Conservation (phyloP, 2,113 vertebrate species). For the Petromus typicus region DNA sequence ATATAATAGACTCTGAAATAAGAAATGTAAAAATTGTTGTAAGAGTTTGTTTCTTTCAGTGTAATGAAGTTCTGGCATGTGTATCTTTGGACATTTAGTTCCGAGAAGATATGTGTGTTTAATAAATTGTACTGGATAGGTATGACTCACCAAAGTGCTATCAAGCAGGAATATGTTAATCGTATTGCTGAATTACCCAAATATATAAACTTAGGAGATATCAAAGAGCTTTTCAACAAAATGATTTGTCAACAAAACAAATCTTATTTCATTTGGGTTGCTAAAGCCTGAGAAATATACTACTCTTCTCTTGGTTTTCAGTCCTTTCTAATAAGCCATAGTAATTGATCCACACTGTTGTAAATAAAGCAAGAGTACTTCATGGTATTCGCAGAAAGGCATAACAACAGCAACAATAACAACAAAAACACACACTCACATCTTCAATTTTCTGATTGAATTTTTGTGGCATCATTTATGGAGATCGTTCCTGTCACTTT, state of each 20-base stretch:
- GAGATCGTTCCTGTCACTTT: not conserved
- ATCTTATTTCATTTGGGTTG: not conserved
- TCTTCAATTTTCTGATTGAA: slow-evolving; percentile 13
- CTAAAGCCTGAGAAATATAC: not conserved
- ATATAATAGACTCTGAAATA: not conserved
- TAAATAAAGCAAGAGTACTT: not conserved
- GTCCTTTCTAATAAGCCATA: not conserved
- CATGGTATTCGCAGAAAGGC: not conserved
- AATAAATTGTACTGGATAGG: not conserved
- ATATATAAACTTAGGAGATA: not conserved
- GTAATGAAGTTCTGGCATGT: not conserved
- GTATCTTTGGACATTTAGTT: slow-evolving; percentile 19
- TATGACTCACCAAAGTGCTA: slow-evolving; percentile 29
- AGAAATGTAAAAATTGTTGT: slow-evolving; percentile 23
- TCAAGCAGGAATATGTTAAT: not conserved
- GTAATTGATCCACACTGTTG: slow-evolving; percentile 1
- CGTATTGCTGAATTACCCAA: slow-evolving; percentile 28
- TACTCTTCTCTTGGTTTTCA: not conserved
- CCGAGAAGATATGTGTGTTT: not conserved
- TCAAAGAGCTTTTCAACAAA: slow-evolving; percentile 46
- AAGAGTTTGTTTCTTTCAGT: not conserved
- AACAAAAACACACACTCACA: not conserved
- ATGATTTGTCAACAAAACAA: not conserved
- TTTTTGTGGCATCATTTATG: not conserved
- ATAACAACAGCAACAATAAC: not conserved